phyloP scores from a whole-genome alignment of 30 jellyfish, hydroid and myxozoan species.

The Euphysa ruthae region DNA sequence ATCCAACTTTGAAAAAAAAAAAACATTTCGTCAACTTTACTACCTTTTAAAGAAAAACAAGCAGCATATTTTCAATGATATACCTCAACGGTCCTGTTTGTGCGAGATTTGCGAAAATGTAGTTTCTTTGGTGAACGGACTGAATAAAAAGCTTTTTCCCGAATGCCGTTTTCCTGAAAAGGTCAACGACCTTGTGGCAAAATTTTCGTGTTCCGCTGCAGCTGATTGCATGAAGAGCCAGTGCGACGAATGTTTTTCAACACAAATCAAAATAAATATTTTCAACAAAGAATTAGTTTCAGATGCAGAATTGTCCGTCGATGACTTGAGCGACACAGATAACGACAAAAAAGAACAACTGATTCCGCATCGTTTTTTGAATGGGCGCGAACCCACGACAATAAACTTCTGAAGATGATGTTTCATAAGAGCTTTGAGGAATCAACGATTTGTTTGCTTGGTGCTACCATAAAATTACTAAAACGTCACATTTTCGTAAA shows the following conservation, averaged over 20 bases:
- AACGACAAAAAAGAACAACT: background rate
- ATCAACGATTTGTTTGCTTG: background rate
- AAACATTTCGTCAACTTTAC: no score
- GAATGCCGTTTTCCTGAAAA: background rate
- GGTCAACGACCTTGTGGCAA: no score
- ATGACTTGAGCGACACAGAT: no score
- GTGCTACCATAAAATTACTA: background rate
- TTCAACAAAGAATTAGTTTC: background rate
- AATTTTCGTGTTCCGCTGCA: no score
- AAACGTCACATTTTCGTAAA: constrained; percentile 24
- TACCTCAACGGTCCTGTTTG: constrained; percentile 18
- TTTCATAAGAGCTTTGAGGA: background rate
- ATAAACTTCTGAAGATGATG: background rate
- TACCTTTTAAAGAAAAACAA: no score
- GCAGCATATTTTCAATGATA: no score
- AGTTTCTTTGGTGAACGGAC: constrained; percentile 6
- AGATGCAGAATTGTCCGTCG: no score
- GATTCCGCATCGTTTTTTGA: constrained; percentile 9
- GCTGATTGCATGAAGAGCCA: no score
- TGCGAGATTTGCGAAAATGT: constrained; percentile 35
- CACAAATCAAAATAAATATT: background rate
- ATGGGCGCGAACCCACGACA: constrained; percentile 21
- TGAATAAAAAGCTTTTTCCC: constrained; percentile 4
- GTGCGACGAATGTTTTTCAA: background rate
- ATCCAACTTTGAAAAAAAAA: no score